These are phyloP conservation scores for Chloromyia formosa DNA, from an alignment of 2,888 invertebrate species.

Conservation along the genomic window DNA sequence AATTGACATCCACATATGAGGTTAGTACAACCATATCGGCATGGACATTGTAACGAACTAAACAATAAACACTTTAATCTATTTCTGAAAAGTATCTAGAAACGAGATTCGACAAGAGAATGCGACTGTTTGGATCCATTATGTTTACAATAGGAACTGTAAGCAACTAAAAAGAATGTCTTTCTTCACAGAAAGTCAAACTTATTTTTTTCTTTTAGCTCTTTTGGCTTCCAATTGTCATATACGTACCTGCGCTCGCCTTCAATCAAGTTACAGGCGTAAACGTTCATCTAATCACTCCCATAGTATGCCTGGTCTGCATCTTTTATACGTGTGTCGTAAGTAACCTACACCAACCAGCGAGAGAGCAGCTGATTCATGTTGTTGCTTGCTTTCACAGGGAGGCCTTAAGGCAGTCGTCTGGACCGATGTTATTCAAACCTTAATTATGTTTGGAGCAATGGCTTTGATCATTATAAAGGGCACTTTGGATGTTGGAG, in stretches of 20 bases:
- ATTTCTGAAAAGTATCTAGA: constrained; percentile 68
- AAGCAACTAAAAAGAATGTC: constrained; percentile 57
- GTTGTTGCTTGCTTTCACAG: too few species aligned
- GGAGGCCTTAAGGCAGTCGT: constrained; percentile 75
- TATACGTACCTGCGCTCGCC: constrained; percentile 77
- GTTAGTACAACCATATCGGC: constrained; percentile 58
- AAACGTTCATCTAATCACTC: constrained; percentile 77
- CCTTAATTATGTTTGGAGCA: constrained; percentile 73
- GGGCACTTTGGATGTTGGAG: constrained; percentile 73
- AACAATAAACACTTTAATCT: neutral
- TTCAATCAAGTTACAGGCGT: constrained; percentile 83
- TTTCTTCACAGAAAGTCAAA: neutral
- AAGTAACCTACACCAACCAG: constrained; percentile 58
- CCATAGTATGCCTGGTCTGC: constrained; percentile 78
- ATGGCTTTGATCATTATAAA: constrained; percentile 74
- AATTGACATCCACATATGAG: constrained; percentile 80
- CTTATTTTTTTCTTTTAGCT: constrained; percentile 64
- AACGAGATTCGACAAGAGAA: constrained; percentile 71
- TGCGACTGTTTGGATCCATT: constrained; percentile 73
- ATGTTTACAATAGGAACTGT: constrained; percentile 73
- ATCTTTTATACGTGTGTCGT: constrained; percentile 83
- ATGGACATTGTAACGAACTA: neutral
- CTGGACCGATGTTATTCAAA: constrained; percentile 78
- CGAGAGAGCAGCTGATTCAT: too few species aligned
- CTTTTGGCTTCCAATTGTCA: constrained; percentile 77